Evolutionary conservation across 2,888 invertebrate genomes (phyloP).

Genomic region (Caradrina kadenii): DNA sequence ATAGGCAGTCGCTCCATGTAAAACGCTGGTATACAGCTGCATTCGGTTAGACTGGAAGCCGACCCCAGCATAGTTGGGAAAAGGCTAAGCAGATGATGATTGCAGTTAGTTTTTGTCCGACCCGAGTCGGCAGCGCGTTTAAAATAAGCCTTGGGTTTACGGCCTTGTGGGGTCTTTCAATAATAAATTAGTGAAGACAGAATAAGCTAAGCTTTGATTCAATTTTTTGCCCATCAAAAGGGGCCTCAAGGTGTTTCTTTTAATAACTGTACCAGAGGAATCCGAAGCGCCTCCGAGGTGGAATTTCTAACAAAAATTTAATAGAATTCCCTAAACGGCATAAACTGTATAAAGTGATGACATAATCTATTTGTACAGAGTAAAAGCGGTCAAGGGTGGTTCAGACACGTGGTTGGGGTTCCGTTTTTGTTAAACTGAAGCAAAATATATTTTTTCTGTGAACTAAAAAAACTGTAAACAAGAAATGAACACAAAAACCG

Average conservation of each 20-base stretch:
- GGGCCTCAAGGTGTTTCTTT: conserved; percentile 1
- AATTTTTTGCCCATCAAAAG: background rate
- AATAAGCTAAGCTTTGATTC: background rate
- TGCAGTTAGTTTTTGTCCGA: too few species aligned
- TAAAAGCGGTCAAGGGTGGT: background rate
- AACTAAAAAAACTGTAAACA: too few species aligned
- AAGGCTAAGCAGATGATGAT: too few species aligned
- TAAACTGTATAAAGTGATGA: conserved; percentile 3
- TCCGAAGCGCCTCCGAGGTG: background rate
- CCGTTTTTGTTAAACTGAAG: background rate
- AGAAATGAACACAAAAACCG: too few species aligned
- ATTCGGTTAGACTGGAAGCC: too few species aligned
- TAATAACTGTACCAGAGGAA: conserved; percentile 2
- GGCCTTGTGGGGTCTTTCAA: too few species aligned
- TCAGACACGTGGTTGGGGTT: background rate
- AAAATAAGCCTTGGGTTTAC: too few species aligned
- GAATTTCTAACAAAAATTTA: conserved; percentile 4
- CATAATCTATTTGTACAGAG: conserved; percentile 4
- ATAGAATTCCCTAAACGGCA: conserved; percentile 19
- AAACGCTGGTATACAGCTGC: too few species aligned
- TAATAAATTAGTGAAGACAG: background rate
- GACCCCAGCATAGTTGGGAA: too few species aligned
- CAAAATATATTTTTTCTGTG: too few species aligned
- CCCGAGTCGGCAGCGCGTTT: too few species aligned
- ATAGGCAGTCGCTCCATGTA: too few species aligned